Percentiles rank a stretch among this genome's conserved stretches.
phyloP scores from a whole-genome alignment of 2,888 invertebrate species.

The Trachelus stipa region DNA sequence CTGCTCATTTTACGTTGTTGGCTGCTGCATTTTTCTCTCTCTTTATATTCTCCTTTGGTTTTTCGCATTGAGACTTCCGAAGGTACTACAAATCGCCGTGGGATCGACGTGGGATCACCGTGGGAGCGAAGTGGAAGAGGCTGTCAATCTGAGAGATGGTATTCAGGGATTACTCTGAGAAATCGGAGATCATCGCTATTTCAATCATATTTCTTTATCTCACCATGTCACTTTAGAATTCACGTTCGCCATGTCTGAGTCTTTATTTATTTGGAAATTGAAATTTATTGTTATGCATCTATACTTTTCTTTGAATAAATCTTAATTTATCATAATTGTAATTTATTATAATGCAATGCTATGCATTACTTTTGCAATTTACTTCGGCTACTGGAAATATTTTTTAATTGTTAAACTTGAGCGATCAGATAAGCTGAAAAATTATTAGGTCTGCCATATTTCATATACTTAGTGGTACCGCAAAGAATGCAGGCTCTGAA shows the following conservation, averaged over 20 bases:
- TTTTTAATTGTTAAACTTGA: no score
- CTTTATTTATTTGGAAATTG: background rate
- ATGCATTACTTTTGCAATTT: no score
- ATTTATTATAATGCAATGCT: background rate
- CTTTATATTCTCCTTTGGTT: background rate
- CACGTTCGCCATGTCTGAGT: background rate
- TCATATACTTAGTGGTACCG: no score
- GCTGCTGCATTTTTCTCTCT: background rate
- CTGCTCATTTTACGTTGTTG: background rate
- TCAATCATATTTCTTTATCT: background rate
- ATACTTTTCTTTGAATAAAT: background rate
- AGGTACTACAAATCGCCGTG: background rate
- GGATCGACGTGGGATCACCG: background rate
- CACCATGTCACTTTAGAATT: background rate
- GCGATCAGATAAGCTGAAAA: no score
- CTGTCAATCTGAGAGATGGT: background rate
- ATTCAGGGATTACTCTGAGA: background rate
- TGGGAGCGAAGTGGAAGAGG: background rate
- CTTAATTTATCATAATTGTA: background rate
- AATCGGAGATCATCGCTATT: background rate
- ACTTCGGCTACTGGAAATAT: no score
- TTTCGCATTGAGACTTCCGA: background rate
- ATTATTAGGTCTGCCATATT: no score
- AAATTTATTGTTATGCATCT: background rate
- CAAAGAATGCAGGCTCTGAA: background rate